These are phyloP conservation scores for Takifugu ocellatus DNA, from an alignment of 2,797 vertebrate genomes.

Conservation along the genomic window DNA sequence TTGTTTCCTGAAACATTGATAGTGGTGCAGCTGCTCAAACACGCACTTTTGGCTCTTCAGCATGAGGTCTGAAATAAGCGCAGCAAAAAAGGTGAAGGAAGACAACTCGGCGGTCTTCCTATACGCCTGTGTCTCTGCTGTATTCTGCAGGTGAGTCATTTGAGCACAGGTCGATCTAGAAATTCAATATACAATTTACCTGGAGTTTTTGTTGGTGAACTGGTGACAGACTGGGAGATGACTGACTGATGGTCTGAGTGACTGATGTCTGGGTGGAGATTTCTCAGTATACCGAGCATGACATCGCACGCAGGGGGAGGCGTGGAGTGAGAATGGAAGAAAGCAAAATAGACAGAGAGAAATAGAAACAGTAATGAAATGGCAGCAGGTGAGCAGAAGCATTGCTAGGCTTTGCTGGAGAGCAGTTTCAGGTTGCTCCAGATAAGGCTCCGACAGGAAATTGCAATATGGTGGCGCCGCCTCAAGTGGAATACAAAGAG, in stretches of 20 bases:
- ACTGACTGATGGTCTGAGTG: slow-evolving; percentile 46
- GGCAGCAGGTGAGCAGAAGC: slow-evolving; percentile 46
- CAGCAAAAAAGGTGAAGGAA: not conserved
- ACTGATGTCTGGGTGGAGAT: slow-evolving; percentile 42
- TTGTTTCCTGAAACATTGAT: slow-evolving; percentile 14
- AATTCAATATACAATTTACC: slow-evolving; percentile 38
- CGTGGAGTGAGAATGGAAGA: slow-evolving; percentile 1
- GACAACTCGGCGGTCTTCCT: too few relatives aligned
- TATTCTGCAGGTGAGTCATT: too few relatives aligned
- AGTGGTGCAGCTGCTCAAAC: slow-evolving; percentile 15
- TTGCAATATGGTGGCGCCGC: slow-evolving; percentile 56
- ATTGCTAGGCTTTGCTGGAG: slow-evolving; percentile 42
- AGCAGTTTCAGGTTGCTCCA: slow-evolving; percentile 50
- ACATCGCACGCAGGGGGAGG: slow-evolving; percentile 24
- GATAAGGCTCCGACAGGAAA: slow-evolving; percentile 70
- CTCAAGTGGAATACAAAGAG: slow-evolving; percentile 66
- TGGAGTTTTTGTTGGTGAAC: slow-evolving; percentile 14
- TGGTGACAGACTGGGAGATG: slow-evolving; percentile 43
- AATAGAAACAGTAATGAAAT: slow-evolving; percentile 30
- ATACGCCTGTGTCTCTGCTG: not conserved
- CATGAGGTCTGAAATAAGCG: slow-evolving; percentile 7
- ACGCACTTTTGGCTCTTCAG: slow-evolving; percentile 7
- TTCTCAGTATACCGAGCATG: slow-evolving; percentile 54
- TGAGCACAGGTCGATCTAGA: slow-evolving; percentile 10
- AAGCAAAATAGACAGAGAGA: slow-evolving; percentile 4